Evolutionary conservation across 2,797 vertebrate genomes (phyloP).

Genomic region (Ctenopoma kingsleyae): DNA sequence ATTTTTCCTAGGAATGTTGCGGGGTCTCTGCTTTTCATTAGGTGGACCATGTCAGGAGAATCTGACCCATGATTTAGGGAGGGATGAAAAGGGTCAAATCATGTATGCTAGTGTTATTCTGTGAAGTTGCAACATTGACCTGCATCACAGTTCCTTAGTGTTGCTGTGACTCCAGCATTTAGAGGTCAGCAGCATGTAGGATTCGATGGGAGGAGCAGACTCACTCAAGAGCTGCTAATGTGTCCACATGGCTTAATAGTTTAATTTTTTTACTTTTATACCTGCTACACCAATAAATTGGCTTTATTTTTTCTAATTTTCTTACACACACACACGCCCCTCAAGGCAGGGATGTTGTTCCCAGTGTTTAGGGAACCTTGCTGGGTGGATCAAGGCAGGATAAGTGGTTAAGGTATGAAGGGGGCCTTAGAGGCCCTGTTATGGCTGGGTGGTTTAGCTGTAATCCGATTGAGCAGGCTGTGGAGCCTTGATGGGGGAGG

Average conservation of each 20-base stretch:
- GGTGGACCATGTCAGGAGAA: conserved; percentile 50
- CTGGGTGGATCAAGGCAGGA: conserved; percentile 69
- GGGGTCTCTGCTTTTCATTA: conserved; percentile 78
- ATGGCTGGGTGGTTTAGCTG: conserved; percentile 75
- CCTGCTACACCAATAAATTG: conserved; percentile 20
- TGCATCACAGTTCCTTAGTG: conserved; percentile 43
- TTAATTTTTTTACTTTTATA: conserved; percentile 37
- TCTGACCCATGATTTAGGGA: conserved; percentile 44
- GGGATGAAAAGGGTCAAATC: conserved; percentile 26
- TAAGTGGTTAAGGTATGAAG: conserved; percentile 70
- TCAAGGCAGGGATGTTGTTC: conserved; percentile 35
- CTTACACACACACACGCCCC: conserved; percentile 10
- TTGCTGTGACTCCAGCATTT: conserved; percentile 47
- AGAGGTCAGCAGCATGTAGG: conserved; percentile 38
- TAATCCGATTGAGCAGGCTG: conserved; percentile 73
- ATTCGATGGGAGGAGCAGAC: conserved; percentile 7
- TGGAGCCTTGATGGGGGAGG: conserved; percentile 52
- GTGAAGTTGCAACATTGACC: conserved; percentile 30
- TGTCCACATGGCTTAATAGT: conserved; percentile 11
- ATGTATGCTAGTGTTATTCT: conserved; percentile 33
- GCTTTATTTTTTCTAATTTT: conserved; percentile 28
- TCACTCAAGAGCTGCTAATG: conserved; percentile 38
- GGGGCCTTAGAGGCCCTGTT: conserved; percentile 64
- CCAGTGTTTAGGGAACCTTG: conserved; percentile 55
- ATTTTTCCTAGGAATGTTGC: conserved; percentile 64